Evolutionary conservation across 2,113 vertebrate species (phyloP).

Genomic region (Malurus melanocephalus): DNA sequence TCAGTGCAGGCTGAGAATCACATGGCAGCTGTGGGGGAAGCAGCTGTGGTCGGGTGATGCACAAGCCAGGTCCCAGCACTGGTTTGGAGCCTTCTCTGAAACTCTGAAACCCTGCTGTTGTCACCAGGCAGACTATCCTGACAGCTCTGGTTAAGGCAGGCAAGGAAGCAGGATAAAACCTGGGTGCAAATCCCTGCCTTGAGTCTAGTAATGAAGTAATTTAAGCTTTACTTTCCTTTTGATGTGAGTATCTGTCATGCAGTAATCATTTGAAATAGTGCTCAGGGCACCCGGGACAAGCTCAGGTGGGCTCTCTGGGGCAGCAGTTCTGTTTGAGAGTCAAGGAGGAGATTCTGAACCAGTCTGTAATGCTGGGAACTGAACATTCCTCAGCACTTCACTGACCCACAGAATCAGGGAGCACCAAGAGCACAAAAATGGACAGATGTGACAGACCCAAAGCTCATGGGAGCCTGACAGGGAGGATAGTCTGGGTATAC

Average conservation of each 20-base stretch:
- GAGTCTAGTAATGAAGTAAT: not conserved
- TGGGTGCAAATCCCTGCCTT: not conserved
- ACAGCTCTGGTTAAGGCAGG: not conserved
- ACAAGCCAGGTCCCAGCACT: not conserved
- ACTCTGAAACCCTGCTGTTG: not conserved
- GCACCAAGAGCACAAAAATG: not conserved
- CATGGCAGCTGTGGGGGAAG: not conserved
- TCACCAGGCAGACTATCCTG: not conserved
- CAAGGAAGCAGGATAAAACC: not conserved
- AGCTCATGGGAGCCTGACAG: too few relatives aligned
- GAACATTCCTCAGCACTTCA: not conserved
- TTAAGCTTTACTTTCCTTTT: not conserved
- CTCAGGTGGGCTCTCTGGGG: not conserved
- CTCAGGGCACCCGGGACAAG: not conserved
- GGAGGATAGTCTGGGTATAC: accelerated
- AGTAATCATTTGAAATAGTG: not conserved
- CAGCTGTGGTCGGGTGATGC: not conserved
- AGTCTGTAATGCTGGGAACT: not conserved
- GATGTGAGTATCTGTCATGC: not conserved
- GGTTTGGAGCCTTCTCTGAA: not conserved
- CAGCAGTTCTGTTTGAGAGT: not conserved
- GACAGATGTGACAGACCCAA: not conserved
- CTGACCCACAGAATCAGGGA: not conserved
- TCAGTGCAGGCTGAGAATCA: not conserved
- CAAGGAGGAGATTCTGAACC: not conserved